Conservation (phyloP, 2,113 vertebrate species). For the Pedetes capensis region DNA sequence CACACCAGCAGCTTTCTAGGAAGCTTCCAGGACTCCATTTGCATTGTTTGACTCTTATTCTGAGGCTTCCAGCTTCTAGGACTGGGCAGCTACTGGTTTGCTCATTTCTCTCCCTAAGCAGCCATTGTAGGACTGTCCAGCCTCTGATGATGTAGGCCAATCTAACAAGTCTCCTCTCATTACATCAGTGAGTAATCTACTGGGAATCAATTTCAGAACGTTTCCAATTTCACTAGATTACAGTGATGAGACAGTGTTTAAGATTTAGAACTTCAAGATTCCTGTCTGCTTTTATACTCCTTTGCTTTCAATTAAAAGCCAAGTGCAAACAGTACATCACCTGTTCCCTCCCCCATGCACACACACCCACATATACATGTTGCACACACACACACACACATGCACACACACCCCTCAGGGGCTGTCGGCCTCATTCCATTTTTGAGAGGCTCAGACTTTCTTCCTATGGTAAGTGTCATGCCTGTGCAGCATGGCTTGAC, state of each 20-base stretch:
- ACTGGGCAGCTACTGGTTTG: neutral
- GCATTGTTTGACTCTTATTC: too few species aligned
- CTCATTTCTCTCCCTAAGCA: neutral
- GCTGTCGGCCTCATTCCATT: neutral
- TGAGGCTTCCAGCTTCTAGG: neutral
- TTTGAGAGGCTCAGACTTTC: neutral
- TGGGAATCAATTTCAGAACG: neutral
- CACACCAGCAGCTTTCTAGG: too few species aligned
- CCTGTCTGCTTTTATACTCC: neutral
- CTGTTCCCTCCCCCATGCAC: neutral
- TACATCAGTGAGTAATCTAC: neutral
- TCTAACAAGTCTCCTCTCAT: neutral
- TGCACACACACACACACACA: too few species aligned
- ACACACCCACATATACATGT: neutral
- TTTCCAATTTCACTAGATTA: accelerated
- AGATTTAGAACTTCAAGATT: neutral
- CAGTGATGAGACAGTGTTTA: neutral
- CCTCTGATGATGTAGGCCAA: neutral
- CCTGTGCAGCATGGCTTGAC: neutral
- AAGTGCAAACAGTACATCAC: neutral
- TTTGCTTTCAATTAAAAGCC: neutral
- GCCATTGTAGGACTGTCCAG: neutral
- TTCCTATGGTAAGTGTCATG: neutral
- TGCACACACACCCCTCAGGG: neutral
- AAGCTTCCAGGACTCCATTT: neutral